Base-by-base conservation (phyloP, 2,113 vertebrate genomes). In the Acanthochromis polyacanthus region DNA sequence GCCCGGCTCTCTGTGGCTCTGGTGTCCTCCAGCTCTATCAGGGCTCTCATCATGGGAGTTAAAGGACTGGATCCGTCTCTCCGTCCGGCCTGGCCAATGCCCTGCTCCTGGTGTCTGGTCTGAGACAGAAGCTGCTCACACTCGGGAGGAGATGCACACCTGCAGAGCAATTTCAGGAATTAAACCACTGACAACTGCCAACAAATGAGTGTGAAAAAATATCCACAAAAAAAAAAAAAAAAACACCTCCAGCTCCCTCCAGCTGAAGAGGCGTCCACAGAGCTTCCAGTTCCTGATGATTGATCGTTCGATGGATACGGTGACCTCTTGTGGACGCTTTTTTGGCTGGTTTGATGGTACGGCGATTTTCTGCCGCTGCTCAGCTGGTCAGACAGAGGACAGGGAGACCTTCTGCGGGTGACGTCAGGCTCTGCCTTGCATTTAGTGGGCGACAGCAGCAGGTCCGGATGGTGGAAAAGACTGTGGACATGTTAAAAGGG, bases 11-110 rank as follows among this genome's bases (percentile, higher is more conserved):
- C 96, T 10, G 96, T 94, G 15, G 94, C 89, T 93, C 93, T 96
- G 88, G 94, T 95, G 87, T 96, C 96, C 91, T 97, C 96, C 71
- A 97, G 93, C 91, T 98, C 95, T 73, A 96, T 97, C 66, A 98
- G 93, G 23, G 96, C 96, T 91, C 95, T 97, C 91, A 97, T 94
- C 84, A 98, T 88, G 1, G 98, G 96, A 8, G 95, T 94, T 76
- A 97, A 92, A 22, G 92, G 65, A 51, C 69, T 79, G 55, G 93
- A 84, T 7, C 69, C 84, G 10, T 96, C 95, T 50, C 94, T 94
- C 45, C 90, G 92, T 8, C 76, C 75, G 4, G 10, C 7, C 40
- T 93, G 32, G 32, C 32, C 32, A 9, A 36, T 86, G 78, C 86
- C 85, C 64, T 80, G 76, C 72, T 81, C 76, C 73, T 70, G 88